Evolutionary conservation across 1,140 invertebrate species (phyloP), one percentile per base, ranked within the genome.

Genomic region (Drosophila sproati): DNA sequence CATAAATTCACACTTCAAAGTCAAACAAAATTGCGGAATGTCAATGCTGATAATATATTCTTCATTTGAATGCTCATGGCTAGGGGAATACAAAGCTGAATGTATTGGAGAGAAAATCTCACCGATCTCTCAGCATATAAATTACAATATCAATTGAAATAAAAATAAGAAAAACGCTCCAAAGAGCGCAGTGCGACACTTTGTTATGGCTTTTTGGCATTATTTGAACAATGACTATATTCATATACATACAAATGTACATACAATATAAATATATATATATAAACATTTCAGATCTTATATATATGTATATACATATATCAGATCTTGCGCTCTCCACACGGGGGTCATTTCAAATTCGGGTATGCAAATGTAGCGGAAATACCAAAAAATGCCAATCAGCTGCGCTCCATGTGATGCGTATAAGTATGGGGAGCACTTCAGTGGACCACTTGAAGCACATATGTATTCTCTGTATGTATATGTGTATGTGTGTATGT

Each of bases 351-450:
- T 63, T 69, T 73, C 29, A 54, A 56, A 68, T 68, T 73, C 63
- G 74, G 28, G 77, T 83, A 88, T 88, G 85, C 80, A 85, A 88
- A 88, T 88, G 85, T 90, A 80, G 80, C 85, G 85, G 85, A 88
- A 88, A 88, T 72, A 82, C 70, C 55, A 52, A 77, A 78, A 73
- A 76, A 54, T 70, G 55, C 48, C 77, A 66, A 81, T 73, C 73
- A 74, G 61, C 55, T 63, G 60, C 71, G 62, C 51, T 60, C 39
- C 63, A 64, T 54, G 56, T 57, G 60, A 43, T 48, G 39, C 32
- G 6, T 45, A 3, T 10, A 37, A 43, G 51, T 51, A n/a, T 43
- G 39, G 39, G 20, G 20, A 20, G 20, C 20, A 20, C 20, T 20
- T 20, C 20, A 1, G 20, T 20, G 1, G 20, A 20, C 20, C 20